phyloP scores from a whole-genome alignment of 2,888 invertebrate genomes.

The Tineola bisselliella region DNA sequence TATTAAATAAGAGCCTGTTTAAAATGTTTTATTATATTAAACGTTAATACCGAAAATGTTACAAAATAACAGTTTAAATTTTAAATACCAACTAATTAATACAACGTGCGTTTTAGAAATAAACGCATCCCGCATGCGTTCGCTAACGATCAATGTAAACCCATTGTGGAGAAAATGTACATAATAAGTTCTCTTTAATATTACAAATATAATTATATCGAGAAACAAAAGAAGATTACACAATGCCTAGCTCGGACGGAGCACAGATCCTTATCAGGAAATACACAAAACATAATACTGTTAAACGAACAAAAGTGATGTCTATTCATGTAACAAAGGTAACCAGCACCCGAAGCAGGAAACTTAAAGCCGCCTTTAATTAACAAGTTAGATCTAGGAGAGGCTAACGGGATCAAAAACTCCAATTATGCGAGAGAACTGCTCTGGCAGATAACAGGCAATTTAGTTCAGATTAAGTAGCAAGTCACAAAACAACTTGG shows the following conservation, averaged over 20 bases:
- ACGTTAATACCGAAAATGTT: too few relatives aligned
- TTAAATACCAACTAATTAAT: too few relatives aligned
- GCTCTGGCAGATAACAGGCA: conserved; percentile 28
- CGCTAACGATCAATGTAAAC: too few relatives aligned
- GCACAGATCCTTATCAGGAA: neutral
- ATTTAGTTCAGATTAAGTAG: conserved; percentile 29
- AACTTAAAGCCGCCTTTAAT: conserved; percentile 22
- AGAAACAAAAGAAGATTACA: neutral
- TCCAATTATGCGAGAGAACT: conserved; percentile 29
- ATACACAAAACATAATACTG: conserved; percentile 1
- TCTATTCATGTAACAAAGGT: conserved; percentile 24
- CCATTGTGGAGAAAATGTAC: too few relatives aligned
- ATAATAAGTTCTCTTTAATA: neutral
- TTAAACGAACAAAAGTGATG: conserved; percentile 14
- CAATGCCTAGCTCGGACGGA: neutral
- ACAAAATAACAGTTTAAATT: too few relatives aligned
- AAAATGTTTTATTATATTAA: too few relatives aligned
- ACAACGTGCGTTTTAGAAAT: too few relatives aligned
- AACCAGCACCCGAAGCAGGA: conserved; percentile 14
- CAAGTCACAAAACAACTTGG: conserved; percentile 22
- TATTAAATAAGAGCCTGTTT: neutral
- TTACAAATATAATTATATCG: neutral
- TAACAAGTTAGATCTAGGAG: conserved; percentile 28
- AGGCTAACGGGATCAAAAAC: conserved; percentile 35
- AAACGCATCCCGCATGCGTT: too few relatives aligned